Conservation (phyloP, 2,797 vertebrate genomes). For the Adelosebastes latens region DNA sequence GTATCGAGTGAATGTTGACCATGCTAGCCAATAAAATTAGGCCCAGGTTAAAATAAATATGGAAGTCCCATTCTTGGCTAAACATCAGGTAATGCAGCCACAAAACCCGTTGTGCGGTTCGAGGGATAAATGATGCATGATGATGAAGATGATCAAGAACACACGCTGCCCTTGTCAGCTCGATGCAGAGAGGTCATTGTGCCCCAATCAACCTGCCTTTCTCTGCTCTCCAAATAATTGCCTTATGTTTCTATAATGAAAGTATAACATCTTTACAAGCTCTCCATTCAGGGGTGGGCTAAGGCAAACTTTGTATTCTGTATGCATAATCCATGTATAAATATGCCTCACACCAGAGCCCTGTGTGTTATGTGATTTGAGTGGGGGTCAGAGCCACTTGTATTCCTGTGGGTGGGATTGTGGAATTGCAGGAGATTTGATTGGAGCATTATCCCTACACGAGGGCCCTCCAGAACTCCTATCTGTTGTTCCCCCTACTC, state of each 20-base stretch:
- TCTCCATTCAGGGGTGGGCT: constrained; percentile 48
- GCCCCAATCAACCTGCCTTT: constrained; percentile 49
- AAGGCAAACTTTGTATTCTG: constrained; percentile 68
- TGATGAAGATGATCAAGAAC: constrained; percentile 42
- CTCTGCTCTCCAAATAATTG: constrained; percentile 62
- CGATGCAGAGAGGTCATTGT: constrained; percentile 37
- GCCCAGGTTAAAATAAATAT: neutral
- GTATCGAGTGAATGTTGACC: neutral
- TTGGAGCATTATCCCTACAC: constrained; percentile 77
- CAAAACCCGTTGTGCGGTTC: neutral
- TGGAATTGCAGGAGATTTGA: constrained; percentile 81
- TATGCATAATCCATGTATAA: constrained; percentile 80
- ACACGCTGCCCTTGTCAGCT: constrained; percentile 29
- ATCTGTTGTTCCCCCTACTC: constrained; percentile 86
- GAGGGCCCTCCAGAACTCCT: constrained; percentile 74
- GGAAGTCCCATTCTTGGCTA: neutral
- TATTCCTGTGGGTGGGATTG: constrained; percentile 87
- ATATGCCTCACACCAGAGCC: constrained; percentile 64
- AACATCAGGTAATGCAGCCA: neutral
- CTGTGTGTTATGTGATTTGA: constrained; percentile 77
- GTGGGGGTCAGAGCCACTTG: constrained; percentile 83
- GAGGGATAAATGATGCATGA: constrained; percentile 29
- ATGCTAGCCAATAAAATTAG: neutral
- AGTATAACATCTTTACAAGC: constrained; percentile 75
- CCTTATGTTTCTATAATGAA: constrained; percentile 66